These are phyloP conservation scores for Xiphorhynchus elegans DNA, from an alignment of 2,113 vertebrate genomes.

Conservation along the genomic window DNA sequence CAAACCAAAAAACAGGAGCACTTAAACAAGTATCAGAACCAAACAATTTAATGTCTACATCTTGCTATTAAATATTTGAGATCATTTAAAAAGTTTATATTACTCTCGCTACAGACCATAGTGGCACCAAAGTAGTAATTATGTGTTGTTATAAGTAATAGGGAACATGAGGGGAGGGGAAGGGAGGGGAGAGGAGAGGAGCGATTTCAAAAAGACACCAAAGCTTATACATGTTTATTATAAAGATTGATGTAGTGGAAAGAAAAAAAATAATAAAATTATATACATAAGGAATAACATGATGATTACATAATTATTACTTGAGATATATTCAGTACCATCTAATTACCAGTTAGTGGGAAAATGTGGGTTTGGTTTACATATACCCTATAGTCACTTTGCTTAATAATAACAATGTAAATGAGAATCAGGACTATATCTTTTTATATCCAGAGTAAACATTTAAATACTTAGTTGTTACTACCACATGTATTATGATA, in stretches of 20 bases:
- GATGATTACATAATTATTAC: slow-evolving; percentile 29
- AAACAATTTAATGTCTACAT: not conserved
- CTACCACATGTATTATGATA: not conserved
- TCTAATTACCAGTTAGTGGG: slow-evolving; percentile 14
- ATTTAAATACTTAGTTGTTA: not conserved
- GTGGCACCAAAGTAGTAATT: not conserved
- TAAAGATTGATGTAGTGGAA: not conserved
- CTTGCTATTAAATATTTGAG: not conserved
- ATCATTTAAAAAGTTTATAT: not conserved
- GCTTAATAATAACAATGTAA: not conserved
- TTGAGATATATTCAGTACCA: slow-evolving; percentile 3
- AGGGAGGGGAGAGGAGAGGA: no score
- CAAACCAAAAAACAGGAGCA: not conserved
- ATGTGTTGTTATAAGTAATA: not conserved
- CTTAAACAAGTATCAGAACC: not conserved
- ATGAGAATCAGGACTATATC: not conserved
- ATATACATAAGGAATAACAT: not conserved
- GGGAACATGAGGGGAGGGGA: not conserved
- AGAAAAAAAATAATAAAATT: not conserved
- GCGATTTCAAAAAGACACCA: not conserved
- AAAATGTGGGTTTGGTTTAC: slow-evolving; percentile 26
- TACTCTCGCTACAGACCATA: not conserved
- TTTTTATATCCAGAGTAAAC: not conserved
- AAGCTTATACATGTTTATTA: not conserved
- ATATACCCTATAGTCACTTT: not conserved